A percentile compares a stretch with the other conserved stretches of the same genome.
These are phyloP conservation scores for Bovichtus variegatus DNA, from an alignment of 2,797 vertebrate genomes.

Conservation along the genomic window DNA sequence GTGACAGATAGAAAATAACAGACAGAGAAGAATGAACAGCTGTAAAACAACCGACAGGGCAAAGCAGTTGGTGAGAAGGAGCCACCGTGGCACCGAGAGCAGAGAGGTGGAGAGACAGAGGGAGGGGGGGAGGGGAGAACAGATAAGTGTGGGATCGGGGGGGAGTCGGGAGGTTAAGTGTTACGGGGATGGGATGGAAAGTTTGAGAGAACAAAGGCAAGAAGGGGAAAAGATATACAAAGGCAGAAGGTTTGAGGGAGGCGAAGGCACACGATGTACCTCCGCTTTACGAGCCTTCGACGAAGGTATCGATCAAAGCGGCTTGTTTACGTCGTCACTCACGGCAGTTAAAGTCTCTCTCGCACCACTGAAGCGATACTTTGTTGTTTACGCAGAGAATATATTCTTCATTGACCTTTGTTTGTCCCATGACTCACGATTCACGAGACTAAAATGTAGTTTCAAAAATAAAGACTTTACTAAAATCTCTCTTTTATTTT, in stretches of 20 bases:
- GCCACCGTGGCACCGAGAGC: slow-evolving; percentile 44
- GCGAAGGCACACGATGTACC: slow-evolving; percentile 1
- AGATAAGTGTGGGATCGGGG: slow-evolving; percentile 15
- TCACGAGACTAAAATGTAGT: no score
- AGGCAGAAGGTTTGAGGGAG: neutral
- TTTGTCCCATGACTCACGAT: no score
- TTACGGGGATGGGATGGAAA: slow-evolving; percentile 36
- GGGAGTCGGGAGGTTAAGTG: slow-evolving; percentile 22
- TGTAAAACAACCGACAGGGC: slow-evolving; percentile 29
- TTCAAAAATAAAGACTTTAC: no score
- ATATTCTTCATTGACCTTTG: no score
- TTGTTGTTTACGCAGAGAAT: no score
- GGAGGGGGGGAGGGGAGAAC: neutral
- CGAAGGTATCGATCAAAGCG: slow-evolving; percentile 29
- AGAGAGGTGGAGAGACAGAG: slow-evolving; percentile 19
- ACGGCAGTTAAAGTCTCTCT: slow-evolving; percentile 13
- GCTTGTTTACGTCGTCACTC: slow-evolving; percentile 44
- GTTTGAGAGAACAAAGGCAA: neutral
- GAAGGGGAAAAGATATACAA: slow-evolving; percentile 14
- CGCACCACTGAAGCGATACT: no score
- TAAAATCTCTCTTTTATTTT: no score
- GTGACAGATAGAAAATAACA: slow-evolving; percentile 47
- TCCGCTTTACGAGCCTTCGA: slow-evolving; percentile 25
- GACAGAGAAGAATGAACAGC: slow-evolving; percentile 25
- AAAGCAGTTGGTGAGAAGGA: slow-evolving; percentile 24